Evolutionary conservation across 2,113 vertebrate species (phyloP).

Genomic region (Psophia crepitans): DNA sequence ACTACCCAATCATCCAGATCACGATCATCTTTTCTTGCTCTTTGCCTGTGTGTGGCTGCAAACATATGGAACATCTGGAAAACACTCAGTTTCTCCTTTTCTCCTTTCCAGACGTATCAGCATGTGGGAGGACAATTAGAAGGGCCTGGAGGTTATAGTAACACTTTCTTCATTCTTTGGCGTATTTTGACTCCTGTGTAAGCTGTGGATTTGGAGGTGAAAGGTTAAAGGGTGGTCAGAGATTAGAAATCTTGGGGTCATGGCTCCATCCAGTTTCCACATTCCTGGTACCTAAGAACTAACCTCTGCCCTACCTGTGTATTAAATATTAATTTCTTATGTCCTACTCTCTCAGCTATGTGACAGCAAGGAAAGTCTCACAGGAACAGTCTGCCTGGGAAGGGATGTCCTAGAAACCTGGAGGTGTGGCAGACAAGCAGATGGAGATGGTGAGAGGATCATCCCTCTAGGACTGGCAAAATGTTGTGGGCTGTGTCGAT

Average conservation of each 20-base stretch:
- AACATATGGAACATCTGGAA: neutral
- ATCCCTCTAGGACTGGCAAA: neutral
- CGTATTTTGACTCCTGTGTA: neutral
- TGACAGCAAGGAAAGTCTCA: neutral
- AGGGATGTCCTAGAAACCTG: conserved; percentile 37
- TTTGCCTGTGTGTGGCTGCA: neutral
- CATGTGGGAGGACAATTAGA: neutral
- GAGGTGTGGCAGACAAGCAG: conserved; percentile 54
- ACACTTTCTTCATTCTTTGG: neutral
- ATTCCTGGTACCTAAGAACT: neutral
- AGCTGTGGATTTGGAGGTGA: neutral
- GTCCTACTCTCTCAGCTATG: neutral
- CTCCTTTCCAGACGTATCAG: neutral
- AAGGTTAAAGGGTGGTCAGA: neutral
- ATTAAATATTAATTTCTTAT: neutral
- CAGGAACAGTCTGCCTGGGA: neutral
- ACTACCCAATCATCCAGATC: too few species aligned
- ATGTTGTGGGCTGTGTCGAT: neutral
- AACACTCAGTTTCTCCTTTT: neutral
- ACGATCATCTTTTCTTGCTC: neutral
- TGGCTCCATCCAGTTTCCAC: neutral
- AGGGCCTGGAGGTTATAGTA: neutral
- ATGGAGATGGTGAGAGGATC: conserved; percentile 17
- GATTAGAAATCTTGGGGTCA: neutral
- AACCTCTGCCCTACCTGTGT: neutral